Evolutionary conservation across 2,797 vertebrate species (phyloP), one percentile per base, ranked within the genome.

Genomic region (Petrocephalus sullivani): DNA sequence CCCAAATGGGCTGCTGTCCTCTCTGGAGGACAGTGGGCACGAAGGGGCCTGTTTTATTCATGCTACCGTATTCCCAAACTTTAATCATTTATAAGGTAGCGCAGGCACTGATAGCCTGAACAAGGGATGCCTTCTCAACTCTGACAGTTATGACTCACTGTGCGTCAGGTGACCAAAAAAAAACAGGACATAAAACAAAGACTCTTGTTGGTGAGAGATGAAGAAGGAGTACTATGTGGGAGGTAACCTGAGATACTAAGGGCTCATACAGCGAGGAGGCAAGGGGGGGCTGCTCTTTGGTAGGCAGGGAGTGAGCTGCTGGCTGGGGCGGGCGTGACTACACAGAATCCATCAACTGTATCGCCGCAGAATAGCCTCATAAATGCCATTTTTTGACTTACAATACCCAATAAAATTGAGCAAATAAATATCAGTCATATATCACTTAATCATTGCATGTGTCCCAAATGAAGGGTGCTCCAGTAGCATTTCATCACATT

Each of bases 31-130:
- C 75, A 51, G 85, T 56, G 51, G 78, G 84, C 87, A 19, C 49
- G 86, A 54, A 54, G 58, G 41, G 41, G 67, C 75, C 28, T 89
- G 49, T 58, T 61, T 88, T 89, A 89, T 90, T 90, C 64, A 89
- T 89, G 87, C 58, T 61, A 41, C 67, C 51, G 46, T 82, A 71
- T 87, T 58, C 41, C 89, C 88, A 10, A 71, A 21, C 81, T 87
- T 90, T 41, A 90, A 91, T 89, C 89, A 89, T 90, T 87, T 54
- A 91, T 89, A 61, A 88, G 57, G 60, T 46, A 89, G 12, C 16
- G 86, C 51, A 86, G 83, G 85, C 37, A 82, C 19, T 84, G 82
- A 53, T 64, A 28, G 41, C 61, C 83, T 54, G 41, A 81, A 57
- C 82, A 84, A 56, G 85, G 84, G 33, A 21, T 14, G 64, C 53